These are phyloP conservation scores for Chiloscyllium plagiosum DNA, from an alignment of 2,113 vertebrate species.

Conservation along the genomic window DNA sequence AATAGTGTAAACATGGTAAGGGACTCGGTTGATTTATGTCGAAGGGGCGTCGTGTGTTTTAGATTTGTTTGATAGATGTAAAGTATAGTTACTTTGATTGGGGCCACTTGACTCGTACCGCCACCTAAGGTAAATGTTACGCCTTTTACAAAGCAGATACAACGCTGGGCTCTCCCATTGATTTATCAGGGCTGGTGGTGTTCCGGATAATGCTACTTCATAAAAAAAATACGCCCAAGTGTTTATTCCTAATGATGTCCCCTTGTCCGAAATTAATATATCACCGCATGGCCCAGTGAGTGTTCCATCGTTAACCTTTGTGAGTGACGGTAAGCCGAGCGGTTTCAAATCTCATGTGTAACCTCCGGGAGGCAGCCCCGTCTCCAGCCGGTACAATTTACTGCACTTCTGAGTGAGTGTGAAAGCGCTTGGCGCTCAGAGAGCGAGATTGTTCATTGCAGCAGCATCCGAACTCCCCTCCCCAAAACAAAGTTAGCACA, in stretches of 20 bases:
- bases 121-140: slow-evolving; percentile 9
- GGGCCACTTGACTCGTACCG: slow-evolving; percentile 14
- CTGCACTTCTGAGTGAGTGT: not conserved
- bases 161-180: not conserved
- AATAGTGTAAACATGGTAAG: slow-evolving; percentile 23
- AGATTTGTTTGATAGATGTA: slow-evolving; percentile 25
- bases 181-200: not conserved
- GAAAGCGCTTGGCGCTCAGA: not conserved
- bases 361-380: not conserved
- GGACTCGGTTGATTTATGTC: slow-evolving; percentile 19
- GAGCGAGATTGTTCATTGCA: not conserved
- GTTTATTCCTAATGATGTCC: not conserved
- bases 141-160: slow-evolving; percentile 2
- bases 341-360: not conserved
- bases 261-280: not conserved
- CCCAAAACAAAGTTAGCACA: not conserved
- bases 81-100: slow-evolving; percentile 31
- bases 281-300: not conserved
- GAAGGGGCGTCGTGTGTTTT: slow-evolving; percentile 12
- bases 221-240: not conserved
- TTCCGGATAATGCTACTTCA: not conserved
- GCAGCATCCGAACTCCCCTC: too few species aligned
- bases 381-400: not conserved
- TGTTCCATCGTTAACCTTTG: not conserved
- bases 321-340: not conserved